These are phyloP conservation scores for Ailurus styani DNA, from an alignment of 2,113 vertebrate species.

Conservation along the genomic window DNA sequence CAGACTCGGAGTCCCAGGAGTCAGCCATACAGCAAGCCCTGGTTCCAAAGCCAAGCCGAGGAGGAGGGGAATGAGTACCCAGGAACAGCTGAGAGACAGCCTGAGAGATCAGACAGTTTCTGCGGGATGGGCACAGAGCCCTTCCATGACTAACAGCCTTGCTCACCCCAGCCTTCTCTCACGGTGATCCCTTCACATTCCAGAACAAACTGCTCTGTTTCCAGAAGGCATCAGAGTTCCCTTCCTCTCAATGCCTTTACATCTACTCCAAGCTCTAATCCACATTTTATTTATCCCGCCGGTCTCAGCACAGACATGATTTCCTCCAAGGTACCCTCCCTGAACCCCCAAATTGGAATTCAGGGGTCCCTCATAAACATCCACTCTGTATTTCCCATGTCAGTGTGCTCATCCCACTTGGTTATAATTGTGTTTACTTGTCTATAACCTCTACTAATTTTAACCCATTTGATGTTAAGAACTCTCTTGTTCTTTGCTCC, in stretches of 20 bases:
- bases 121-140: too few species aligned
- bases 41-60: not conserved
- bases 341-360: not conserved
- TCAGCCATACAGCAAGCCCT: not conserved
- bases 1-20: not conserved
- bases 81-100: not conserved
- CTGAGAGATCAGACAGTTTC: not conserved
- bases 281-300: not conserved
- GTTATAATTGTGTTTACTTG: not conserved
- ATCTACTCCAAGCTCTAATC: too few species aligned
- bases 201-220: not conserved
- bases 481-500: not conserved
- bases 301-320: not conserved
- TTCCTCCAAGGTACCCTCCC: not conserved
- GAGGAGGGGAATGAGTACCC: not conserved
- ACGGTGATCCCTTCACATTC: not conserved
- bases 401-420: not conserved
- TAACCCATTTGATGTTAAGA: not conserved
- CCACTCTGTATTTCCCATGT: not conserved
- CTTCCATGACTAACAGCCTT: not conserved
- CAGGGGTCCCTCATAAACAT: not conserved
- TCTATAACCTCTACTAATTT: not conserved
- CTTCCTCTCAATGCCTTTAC: not conserved
- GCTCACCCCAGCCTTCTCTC: not conserved
- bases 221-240: fast-evolving